A percentile compares a stretch with the other conserved stretches of the same genome.
phyloP scores from a whole-genome alignment of 2,797 vertebrate species.

The Merluccius polli region DNA sequence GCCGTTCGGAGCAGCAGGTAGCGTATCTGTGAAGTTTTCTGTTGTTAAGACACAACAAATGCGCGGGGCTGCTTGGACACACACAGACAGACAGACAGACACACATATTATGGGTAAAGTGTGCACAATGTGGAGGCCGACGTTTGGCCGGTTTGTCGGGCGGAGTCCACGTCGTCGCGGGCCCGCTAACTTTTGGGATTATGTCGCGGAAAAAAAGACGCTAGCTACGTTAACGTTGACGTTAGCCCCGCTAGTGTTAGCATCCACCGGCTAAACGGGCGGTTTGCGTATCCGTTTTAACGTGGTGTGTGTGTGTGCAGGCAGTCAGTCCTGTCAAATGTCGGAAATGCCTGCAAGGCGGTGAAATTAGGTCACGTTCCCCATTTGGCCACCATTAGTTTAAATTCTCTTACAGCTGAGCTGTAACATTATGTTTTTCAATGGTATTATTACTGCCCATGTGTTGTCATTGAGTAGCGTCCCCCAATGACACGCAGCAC shows the following conservation, averaged over 20 bases:
- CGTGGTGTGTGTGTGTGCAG: too few species aligned
- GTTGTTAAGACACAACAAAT: not conserved
- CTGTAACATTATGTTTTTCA: not conserved
- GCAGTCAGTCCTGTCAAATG: too few species aligned
- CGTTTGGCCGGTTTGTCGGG: too few species aligned
- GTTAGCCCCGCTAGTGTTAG: too few species aligned
- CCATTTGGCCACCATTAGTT: not conserved
- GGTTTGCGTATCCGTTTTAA: too few species aligned
- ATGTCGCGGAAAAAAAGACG: too few species aligned
- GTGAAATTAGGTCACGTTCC: not conserved
- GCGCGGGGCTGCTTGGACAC: not conserved
- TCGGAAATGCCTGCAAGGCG: too few species aligned
- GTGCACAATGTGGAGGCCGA: not conserved
- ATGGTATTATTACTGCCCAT: not conserved
- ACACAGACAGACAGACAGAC: not conserved
- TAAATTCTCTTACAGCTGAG: not conserved
- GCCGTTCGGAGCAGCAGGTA: slow-evolving; percentile 83
- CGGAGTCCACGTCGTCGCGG: too few species aligned
- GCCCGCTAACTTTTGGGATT: too few species aligned
- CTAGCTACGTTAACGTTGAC: too few species aligned
- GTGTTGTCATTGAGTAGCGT: not conserved
- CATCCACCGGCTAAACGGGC: too few species aligned
- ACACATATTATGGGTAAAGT: not conserved
- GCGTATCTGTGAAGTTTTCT: slow-evolving; percentile 45
- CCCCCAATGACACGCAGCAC: not conserved